Base-by-base conservation (phyloP, 2,888 invertebrate genomes). In the Psylliodes chrysocephalus region DNA sequence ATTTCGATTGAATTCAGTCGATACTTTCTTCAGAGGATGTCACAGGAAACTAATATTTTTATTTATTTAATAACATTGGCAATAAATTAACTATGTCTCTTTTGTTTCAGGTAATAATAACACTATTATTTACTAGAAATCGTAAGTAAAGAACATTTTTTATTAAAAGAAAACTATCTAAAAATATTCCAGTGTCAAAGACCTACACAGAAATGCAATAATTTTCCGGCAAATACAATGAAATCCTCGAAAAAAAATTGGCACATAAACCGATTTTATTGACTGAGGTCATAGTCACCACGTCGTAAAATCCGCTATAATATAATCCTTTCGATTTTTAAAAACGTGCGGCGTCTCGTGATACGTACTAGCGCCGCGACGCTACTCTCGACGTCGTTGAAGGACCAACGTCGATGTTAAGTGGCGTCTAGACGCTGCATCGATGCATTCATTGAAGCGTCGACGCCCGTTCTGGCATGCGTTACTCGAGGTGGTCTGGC, bases 381-480 rank as follows among this genome's bases (percentile, higher is more conserved):
- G 28, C 15, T 46, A 49, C 14, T 14, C 15, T 46, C 15, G 49
- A 12, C 30, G 49, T 42, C 42, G 18, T 42, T 42, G 42, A 42
- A 15, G 42, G 8, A 2, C 17, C 18, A 18, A 10, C 42, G 42
- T 42, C 49, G 49, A 30, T 3, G 30, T 19, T 49, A 14, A 47
- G 60, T 57, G 60, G 60, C 63, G 66, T 66, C 63, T 66, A 67
- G 69, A 69, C 66, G 62, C 63, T 60, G 61, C 56, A 68, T 68
- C 68, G 66, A 68, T 56, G 64, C 63, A 30, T 67, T 57, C 69
- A 67, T 66, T 67, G 42, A 67, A 53, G 61, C 65, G 66, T 51
- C 52, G 56, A 14, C 59, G 40, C 38, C 57, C 59, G 59, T 51
- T 28, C 28, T 30, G 38, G 44, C 49, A 47, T 49, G 22, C 19